Evolutionary conservation across 2,113 vertebrate species (phyloP).

Genomic region (Okapia johnstoni): DNA sequence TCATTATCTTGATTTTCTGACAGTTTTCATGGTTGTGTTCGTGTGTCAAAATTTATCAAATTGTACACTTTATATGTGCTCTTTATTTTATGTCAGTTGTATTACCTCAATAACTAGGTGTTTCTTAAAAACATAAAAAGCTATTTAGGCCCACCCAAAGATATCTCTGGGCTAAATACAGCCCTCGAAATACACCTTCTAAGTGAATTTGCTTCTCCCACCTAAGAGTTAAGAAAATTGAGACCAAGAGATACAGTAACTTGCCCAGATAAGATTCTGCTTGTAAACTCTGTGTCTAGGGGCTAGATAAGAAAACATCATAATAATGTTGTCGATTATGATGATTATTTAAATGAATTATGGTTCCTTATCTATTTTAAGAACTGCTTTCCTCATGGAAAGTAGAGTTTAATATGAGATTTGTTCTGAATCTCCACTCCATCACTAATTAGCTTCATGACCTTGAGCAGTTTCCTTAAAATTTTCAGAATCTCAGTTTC

Average conservation of each 20-base stretch:
- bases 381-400: background rate
- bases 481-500: background rate
- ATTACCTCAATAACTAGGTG: background rate
- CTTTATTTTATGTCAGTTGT: background rate
- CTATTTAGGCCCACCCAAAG: background rate
- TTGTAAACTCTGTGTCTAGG: background rate
- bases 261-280: background rate
- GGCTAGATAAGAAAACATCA: background rate
- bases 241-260: background rate
- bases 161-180: background rate
- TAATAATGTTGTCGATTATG: background rate
- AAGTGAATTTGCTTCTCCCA: background rate
- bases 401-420: background rate
- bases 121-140: background rate
- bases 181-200: background rate
- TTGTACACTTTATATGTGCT: background rate
- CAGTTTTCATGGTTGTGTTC: background rate
- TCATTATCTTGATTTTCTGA: background rate
- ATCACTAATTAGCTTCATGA: background rate
- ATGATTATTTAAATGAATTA: background rate
- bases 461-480: background rate
- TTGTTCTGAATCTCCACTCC: background rate
- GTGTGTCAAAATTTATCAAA: background rate
- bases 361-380: background rate
- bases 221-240: background rate